Percentiles rank a stretch among this genome's conserved stretches.
phyloP scores from a whole-genome alignment of 2,113 vertebrate species.

The Ancistrus triradiatus region DNA sequence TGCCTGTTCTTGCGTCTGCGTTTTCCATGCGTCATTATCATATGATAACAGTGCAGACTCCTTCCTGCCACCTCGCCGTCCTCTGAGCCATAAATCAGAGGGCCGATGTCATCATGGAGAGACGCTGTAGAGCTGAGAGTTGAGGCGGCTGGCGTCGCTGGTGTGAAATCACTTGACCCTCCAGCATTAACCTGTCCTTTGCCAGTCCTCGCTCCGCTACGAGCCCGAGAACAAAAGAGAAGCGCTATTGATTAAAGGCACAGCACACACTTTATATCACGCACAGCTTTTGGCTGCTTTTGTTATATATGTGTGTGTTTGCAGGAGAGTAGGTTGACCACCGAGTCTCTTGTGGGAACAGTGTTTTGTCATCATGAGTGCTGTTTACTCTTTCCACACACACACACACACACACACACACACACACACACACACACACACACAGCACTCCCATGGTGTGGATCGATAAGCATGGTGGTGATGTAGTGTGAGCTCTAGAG shows the following conservation, averaged over 20 bases:
- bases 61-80: conserved; percentile 51
- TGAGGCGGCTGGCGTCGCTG: conserved; percentile 83
- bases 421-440: conserved; percentile 28
- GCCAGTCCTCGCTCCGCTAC: conserved; percentile 87
- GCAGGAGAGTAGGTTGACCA: conserved; percentile 53
- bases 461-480: conserved; percentile 40
- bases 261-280: conserved; percentile 92
- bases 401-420: neutral
- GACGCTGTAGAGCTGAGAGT: conserved; percentile 84
- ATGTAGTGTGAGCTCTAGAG: conserved; percentile 34
- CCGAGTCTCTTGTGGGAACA: conserved; percentile 75
- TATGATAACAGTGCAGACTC: conserved; percentile 84
- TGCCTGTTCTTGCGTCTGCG: conserved; percentile 53
- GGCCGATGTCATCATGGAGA: conserved; percentile 93
- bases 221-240: conserved; percentile 84
- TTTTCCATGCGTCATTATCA: conserved; percentile 80
- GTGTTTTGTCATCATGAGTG: conserved; percentile 89
- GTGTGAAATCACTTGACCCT: conserved; percentile 99
- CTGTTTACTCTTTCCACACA: conserved; percentile 74
- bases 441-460: conserved; percentile 28
- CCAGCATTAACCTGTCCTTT: conserved; percentile 95
- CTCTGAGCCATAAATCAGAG: conserved; percentile 91
- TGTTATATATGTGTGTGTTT: conserved; percentile 33
- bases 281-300: conserved; percentile 78
- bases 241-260: conserved; percentile 96